These are phyloP conservation scores for Caenorhabditis inopinata DNA, from an alignment of 1,140 invertebrate genomes.

Conservation along the genomic window DNA sequence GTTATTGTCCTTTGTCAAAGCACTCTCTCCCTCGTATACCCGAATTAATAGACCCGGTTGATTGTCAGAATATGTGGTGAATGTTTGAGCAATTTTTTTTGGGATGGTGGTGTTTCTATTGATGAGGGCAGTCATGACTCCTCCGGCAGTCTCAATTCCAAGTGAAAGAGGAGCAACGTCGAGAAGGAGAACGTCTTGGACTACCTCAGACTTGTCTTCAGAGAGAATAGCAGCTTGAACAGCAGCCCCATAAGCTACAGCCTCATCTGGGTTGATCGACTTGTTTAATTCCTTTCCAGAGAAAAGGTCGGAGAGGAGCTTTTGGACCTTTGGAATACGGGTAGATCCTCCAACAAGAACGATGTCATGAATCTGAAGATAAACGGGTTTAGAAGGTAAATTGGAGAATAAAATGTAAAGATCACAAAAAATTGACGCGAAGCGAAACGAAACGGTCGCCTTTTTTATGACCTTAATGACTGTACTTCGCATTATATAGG, in stretches of 20 bases:
- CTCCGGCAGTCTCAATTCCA: slow-evolving; percentile 93
- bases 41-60: slow-evolving; percentile 76
- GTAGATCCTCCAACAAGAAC: slow-evolving; percentile 89
- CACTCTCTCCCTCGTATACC: slow-evolving; percentile 71
- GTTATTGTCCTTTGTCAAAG: slow-evolving; percentile 74
- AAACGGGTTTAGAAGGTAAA: too few relatives aligned
- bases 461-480: background rate
- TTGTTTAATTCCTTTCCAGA: slow-evolving; percentile 96
- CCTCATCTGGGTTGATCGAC: slow-evolving; percentile 71
- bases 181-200: slow-evolving; percentile 83
- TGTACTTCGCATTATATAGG: background rate
- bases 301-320: slow-evolving; percentile 74
- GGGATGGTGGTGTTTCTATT: slow-evolving; percentile 91
- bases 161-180: slow-evolving; percentile 91
- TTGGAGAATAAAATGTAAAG: too few relatives aligned
- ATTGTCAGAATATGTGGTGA: slow-evolving; percentile 94
- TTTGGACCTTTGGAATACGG: slow-evolving; percentile 94
- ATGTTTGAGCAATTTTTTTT: slow-evolving; percentile 90
- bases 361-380: slow-evolving; percentile 1
- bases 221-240: slow-evolving; percentile 76
- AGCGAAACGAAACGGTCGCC: too few relatives aligned
- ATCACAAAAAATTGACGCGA: too few relatives aligned
- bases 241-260: slow-evolving; percentile 68
- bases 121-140: slow-evolving; percentile 90
- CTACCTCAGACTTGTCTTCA: slow-evolving; percentile 89